Percentiles rank a stretch among this genome's conserved stretches.
Conservation (phyloP, 2,888 invertebrate species). For the Antheraea assamensis region DNA sequence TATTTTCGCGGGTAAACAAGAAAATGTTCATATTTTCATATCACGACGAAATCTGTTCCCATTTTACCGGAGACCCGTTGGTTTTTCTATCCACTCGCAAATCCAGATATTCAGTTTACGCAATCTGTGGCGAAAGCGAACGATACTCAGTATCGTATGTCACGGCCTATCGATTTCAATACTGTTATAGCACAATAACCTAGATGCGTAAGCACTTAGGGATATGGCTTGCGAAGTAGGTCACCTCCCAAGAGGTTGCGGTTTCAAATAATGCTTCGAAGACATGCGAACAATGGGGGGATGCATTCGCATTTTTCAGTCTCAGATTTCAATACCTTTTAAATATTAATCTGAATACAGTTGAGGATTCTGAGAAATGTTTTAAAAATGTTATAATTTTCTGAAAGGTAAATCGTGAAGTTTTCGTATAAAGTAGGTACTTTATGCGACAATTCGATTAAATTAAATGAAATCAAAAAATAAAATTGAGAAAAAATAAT, state of each 20-base stretch:
- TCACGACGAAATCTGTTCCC: background rate
- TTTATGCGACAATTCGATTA: too few relatives aligned
- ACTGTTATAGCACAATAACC: constrained; percentile 65
- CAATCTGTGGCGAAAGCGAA: constrained; percentile 62
- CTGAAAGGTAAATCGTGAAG: background rate
- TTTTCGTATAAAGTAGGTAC: background rate
- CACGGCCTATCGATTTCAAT: constrained; percentile 57
- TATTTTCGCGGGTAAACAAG: background rate
- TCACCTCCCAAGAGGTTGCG: constrained; percentile 66
- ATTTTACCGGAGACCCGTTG: constrained; percentile 31
- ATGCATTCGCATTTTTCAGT: constrained; percentile 50
- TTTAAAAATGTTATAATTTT: background rate
- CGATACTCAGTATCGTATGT: constrained; percentile 55
- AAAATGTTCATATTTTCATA: constrained; percentile 5
- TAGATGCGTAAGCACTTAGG: constrained; percentile 73
- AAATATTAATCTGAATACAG: constrained; percentile 7
- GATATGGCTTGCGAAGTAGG: constrained; percentile 66
- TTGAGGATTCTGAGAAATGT: background rate
- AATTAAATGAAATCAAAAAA: too few relatives aligned
- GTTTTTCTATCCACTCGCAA: constrained; percentile 47
- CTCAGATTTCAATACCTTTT: constrained; percentile 31
- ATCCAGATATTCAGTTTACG: constrained; percentile 59
- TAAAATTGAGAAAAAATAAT: too few relatives aligned
- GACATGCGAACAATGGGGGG: constrained; percentile 64
- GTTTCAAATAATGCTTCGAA: constrained; percentile 58